Conservation (phyloP, 2,113 vertebrate species). For the Tonatia bakeri region DNA sequence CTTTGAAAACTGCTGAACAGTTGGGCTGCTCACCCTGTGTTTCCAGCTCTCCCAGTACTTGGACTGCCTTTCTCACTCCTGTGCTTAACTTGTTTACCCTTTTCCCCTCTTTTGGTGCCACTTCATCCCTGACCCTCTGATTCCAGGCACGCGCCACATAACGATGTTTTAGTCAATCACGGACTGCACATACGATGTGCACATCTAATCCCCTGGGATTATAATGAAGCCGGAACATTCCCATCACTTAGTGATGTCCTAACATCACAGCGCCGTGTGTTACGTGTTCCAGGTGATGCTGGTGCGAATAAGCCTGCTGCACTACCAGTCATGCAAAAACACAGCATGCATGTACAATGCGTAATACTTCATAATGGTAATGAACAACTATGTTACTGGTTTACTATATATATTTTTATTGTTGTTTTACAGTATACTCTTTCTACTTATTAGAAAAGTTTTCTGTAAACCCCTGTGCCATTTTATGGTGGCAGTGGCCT, state of each 20-base stretch:
- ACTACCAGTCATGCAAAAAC: no score
- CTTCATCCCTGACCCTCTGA: background rate
- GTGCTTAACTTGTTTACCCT: accelerated
- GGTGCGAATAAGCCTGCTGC: background rate
- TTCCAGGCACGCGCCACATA: no score
- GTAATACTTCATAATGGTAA: background rate
- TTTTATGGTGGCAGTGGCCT: background rate
- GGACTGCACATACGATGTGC: no score
- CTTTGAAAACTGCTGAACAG: background rate
- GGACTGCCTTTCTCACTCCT: background rate
- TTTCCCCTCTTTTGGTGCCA: background rate
- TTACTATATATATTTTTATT: background rate
- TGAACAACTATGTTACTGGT: background rate
- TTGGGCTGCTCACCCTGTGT: background rate
- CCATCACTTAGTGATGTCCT: background rate
- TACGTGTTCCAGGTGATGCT: background rate
- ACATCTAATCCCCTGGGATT: background rate
- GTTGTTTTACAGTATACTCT: background rate
- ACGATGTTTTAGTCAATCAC: background rate
- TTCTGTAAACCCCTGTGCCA: background rate
- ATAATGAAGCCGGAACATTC: background rate
- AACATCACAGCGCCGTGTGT: background rate
- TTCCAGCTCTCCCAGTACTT: background rate
- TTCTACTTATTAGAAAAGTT: background rate
- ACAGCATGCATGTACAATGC: no score